Evolutionary conservation across 2,797 vertebrate genomes (phyloP), one percentile per base, ranked within the genome.

Genomic region (Typhlichthys eigenmanni): DNA sequence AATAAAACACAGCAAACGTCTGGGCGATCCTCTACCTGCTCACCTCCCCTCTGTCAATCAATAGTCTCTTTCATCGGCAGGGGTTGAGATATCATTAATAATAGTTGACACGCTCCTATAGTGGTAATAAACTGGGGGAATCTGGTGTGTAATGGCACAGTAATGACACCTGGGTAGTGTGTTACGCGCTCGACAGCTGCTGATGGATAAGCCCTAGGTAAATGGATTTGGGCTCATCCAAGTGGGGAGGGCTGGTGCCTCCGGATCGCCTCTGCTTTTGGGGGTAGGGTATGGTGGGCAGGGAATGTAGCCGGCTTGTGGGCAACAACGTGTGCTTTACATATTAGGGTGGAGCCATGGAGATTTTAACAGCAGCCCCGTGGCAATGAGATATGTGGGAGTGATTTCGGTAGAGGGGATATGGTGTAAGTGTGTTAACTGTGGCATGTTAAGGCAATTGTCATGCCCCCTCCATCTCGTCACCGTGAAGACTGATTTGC

Each of bases 41-140:
- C 82, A 82, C 84, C 87, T 72, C 85, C 80, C 85, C 65, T 72
- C 84, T 90, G 87, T 91, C 90, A 92, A 93, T 93, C 91, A 92
- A 92, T 91, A 92, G 72, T 82, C 79, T 87, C 78, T 89, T 91
- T 91, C 89, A 87, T 87, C 61, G 76, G 77, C 68, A 81, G 79
- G 72, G 81, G 80, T 88, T 90, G 85, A 85, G 78, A 86, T 81
- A 87, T 91, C 90, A 92, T 92, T 91, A 92, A 93, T 93, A 92
- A 92, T 85, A 74, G 79, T 86, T 91, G 90, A 91, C 89, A 92
- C 58, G 79, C 72, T 87, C 84, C 89, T 85, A 85, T 88, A 89
- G 83, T 87, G 88, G 88, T 91, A 89, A 92, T 91, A 92, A 92
- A 91, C 88, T 85, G 84, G 78, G 79, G 86, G 84, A 87, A 88